Percentiles rank a stretch among this genome's conserved stretches.
These are phyloP conservation scores for Acromyrmex echinatior DNA, from an alignment of 1,140 invertebrate genomes.

Conservation along the genomic window DNA sequence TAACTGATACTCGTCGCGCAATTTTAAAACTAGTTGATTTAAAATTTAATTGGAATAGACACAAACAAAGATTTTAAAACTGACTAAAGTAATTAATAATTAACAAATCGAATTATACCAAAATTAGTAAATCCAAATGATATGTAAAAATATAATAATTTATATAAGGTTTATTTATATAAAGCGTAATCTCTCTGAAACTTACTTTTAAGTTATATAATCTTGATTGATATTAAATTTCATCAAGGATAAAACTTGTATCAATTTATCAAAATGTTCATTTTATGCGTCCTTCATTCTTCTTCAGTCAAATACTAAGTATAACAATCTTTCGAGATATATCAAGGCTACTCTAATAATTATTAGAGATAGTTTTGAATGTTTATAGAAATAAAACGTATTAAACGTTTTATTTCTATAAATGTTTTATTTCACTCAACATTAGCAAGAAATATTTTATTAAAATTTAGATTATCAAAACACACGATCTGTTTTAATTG, in stretches of 20 bases:
- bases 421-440: neutral
- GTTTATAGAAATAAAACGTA: neutral
- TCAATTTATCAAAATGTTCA: neutral
- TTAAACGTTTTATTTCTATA: neutral
- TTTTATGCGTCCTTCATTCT: neutral
- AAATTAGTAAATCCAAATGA: neutral
- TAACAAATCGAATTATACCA: neutral
- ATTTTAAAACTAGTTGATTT: neutral
- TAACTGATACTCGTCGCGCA: neutral
- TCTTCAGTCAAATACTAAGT: neutral
- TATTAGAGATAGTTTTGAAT: conserved; percentile 6
- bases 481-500: neutral
- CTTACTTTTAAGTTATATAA: neutral
- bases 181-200: neutral
- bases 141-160: neutral
- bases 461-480: neutral
- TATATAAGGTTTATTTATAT: neutral
- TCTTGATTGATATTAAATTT: neutral
- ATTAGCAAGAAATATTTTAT: conserved; percentile 19
- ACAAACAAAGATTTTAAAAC: neutral
- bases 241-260: neutral
- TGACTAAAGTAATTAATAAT: neutral
- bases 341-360: neutral
- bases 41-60: neutral
- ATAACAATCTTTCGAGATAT: neutral